These are phyloP conservation scores for Petrocephalus sullivani DNA, from an alignment of 2,797 vertebrate species.

Conservation along the genomic window DNA sequence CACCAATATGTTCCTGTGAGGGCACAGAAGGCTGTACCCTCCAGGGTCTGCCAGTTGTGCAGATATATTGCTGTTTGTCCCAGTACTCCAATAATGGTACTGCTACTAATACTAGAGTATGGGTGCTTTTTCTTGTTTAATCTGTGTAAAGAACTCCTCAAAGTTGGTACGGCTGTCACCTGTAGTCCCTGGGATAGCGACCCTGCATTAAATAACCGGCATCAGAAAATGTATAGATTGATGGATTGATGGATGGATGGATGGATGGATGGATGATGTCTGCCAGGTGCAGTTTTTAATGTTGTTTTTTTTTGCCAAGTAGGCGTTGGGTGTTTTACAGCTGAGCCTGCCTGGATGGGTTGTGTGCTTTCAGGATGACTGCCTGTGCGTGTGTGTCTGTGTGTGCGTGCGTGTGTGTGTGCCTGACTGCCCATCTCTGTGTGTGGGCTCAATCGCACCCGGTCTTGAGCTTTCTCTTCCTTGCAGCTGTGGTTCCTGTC, in stretches of 20 bases:
- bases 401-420: neutral
- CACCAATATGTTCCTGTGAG: neutral
- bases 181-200: too few relatives aligned
- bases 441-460: constrained; percentile 19
- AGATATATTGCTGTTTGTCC: neutral
- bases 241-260: neutral
- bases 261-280: neutral
- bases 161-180: too few relatives aligned
- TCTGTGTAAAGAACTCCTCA: neutral
- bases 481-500: neutral
- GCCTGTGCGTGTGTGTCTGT: neutral
- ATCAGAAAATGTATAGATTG: neutral
- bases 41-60: too few relatives aligned
- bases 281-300: neutral
- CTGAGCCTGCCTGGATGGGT: neutral
- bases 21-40: too few relatives aligned
- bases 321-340: neutral
- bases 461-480: constrained; percentile 17
- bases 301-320: neutral
- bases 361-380: neutral
- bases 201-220: too few relatives aligned
- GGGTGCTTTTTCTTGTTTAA: neutral
- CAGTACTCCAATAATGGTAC: neutral
- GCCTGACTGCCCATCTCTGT: constrained; percentile 8
- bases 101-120: neutral